These are phyloP conservation scores for Melanitta fusca DNA, from an alignment of 2,797 vertebrate genomes.

Conservation along the genomic window DNA sequence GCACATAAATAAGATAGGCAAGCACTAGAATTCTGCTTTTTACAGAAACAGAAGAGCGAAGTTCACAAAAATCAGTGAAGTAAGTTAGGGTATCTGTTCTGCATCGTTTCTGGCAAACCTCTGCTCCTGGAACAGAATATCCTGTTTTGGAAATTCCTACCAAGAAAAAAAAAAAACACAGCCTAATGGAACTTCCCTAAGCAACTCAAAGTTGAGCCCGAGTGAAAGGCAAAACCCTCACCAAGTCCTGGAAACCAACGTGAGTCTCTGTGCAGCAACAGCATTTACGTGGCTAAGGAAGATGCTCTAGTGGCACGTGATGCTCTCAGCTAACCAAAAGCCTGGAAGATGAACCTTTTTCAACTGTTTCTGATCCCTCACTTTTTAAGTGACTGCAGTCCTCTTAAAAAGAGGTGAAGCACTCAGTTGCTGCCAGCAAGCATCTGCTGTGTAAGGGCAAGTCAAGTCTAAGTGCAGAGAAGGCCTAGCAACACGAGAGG, in stretches of 20 bases:
- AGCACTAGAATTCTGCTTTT: neutral
- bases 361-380: neutral
- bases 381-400: neutral
- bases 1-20: neutral
- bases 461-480: neutral
- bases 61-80: neutral
- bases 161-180: neutral
- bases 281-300: rapidly evolving
- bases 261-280: neutral
- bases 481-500: neutral
- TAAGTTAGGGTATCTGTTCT: no score
- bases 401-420: neutral
- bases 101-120: neutral
- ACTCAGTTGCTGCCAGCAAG: neutral
- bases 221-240: neutral
- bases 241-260: neutral
- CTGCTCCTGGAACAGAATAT: neutral
- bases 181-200: neutral
- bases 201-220: neutral
- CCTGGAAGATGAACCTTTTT: neutral
- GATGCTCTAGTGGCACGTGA: neutral
- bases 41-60: neutral
- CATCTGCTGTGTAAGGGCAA: neutral
- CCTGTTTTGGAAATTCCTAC: neutral
- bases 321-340: neutral